Conservation (phyloP, 2,797 vertebrate species). For the Nyctibius grandis region DNA sequence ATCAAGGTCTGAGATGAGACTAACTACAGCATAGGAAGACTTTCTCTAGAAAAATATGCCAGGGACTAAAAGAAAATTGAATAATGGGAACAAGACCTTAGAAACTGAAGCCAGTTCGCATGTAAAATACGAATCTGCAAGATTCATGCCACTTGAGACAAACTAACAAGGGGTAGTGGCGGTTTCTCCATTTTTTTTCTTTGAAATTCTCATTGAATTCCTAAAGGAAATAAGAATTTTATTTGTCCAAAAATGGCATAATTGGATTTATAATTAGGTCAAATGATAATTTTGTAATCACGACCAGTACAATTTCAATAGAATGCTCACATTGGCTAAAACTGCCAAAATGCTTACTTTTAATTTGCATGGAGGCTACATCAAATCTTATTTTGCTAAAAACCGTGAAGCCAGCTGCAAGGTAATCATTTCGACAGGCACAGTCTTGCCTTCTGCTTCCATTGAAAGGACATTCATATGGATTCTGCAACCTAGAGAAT, state of each 20-base stretch:
- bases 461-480: slow-evolving; percentile 93
- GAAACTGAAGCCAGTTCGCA: neutral
- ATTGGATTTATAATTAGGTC: neutral
- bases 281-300: neutral
- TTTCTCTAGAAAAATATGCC: neutral
- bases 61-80: neutral
- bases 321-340: neutral
- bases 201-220: neutral
- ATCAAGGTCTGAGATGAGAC: neutral
- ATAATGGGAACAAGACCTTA: neutral
- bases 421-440: slow-evolving; percentile 87
- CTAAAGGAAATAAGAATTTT: neutral
- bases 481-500: slow-evolving; percentile 85
- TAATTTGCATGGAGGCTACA: slow-evolving; percentile 85
- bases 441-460: slow-evolving; percentile 90
- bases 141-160: neutral
- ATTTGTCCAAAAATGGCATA: neutral
- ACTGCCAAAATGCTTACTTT: slow-evolving; percentile 79
- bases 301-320: neutral
- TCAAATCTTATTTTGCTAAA: slow-evolving; percentile 93
- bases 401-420: slow-evolving; percentile 86
- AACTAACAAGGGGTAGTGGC: neutral
- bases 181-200: neutral
- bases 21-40: neutral
- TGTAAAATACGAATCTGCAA: neutral